Evolutionary conservation across 2,797 vertebrate species (phyloP).

Genomic region (Philypnodon macrostomus): DNA sequence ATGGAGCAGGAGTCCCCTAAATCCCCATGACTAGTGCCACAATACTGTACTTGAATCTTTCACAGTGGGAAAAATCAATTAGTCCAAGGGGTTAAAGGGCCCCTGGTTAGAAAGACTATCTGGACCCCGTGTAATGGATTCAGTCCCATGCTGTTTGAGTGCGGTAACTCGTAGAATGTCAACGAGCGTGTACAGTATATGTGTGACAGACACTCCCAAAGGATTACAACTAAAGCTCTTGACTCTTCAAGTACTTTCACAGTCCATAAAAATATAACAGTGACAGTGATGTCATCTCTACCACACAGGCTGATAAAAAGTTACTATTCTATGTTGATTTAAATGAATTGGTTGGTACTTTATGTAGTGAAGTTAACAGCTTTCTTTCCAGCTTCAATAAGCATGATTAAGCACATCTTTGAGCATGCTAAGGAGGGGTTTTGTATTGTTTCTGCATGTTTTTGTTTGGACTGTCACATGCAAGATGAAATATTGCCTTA

Average conservation of each 20-base stretch:
- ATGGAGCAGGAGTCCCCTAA: constrained; percentile 12
- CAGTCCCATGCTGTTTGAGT: constrained; percentile 38
- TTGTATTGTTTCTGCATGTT: too few relatives aligned
- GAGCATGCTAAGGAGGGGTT: constrained; percentile 29
- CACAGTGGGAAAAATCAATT: constrained; percentile 37
- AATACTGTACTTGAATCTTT: constrained; percentile 22
- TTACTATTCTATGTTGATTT: neutral
- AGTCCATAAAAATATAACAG: constrained; percentile 5
- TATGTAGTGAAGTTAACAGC: constrained; percentile 21
- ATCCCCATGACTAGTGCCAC: constrained; percentile 35
- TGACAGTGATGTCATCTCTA: constrained; percentile 11
- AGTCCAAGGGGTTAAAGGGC: constrained; percentile 27
- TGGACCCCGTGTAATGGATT: constrained; percentile 50
- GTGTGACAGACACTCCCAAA: constrained; percentile 19
- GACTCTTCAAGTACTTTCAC: constrained; percentile 16
- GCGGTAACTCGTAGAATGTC: constrained; percentile 30
- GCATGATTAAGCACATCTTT: constrained; percentile 35
- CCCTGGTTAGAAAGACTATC: constrained; percentile 33
- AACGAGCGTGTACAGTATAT: constrained; percentile 33
- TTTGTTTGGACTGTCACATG: too few relatives aligned
- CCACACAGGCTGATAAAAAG: neutral
- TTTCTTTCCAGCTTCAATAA: constrained; percentile 22
- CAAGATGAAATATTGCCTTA: too few relatives aligned
- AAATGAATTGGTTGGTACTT: constrained; percentile 11
- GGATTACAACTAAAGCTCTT: constrained; percentile 27